Evolutionary conservation across 2,888 invertebrate genomes (phyloP).

Genomic region (Carterocephalus palaemon): DNA sequence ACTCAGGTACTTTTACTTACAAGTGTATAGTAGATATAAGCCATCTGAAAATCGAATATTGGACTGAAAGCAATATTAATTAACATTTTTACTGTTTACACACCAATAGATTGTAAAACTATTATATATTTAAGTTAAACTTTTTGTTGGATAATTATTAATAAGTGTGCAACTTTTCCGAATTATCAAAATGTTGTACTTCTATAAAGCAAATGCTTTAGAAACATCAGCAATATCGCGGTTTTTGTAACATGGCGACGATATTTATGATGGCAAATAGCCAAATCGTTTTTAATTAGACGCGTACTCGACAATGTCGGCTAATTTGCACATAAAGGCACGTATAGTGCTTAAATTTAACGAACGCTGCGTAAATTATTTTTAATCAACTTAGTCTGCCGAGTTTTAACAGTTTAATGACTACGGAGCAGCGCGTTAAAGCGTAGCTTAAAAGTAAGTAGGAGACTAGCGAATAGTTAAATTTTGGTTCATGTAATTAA

Average conservation of each 20-base stretch:
- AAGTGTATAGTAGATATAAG: too few relatives aligned
- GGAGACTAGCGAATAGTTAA: not conserved
- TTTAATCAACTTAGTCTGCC: conserved; percentile 13
- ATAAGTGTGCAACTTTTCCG: too few relatives aligned
- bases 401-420: conserved; percentile 11
- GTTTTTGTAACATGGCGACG: conserved; percentile 16
- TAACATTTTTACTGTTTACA: too few relatives aligned
- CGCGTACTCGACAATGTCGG: conserved; percentile 20
- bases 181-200: not conserved
- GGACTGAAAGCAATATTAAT: too few relatives aligned
- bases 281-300: conserved; percentile 25
- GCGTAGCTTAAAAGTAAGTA: conserved; percentile 1
- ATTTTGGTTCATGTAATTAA: too few relatives aligned
- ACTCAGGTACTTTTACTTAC: too few relatives aligned
- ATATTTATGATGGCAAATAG: conserved; percentile 24
- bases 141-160: too few relatives aligned
- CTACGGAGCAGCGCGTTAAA: not conserved
- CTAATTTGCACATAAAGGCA: conserved; percentile 19
- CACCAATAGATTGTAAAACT: too few relatives aligned
- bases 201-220: conserved; percentile 4
- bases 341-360: conserved; percentile 15
- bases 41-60: too few relatives aligned
- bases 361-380: conserved; percentile 11
- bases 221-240: conserved; percentile 8
- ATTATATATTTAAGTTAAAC: too few relatives aligned